Percentiles rank a stretch among this genome's conserved stretches.
phyloP scores from a whole-genome alignment of 2,797 vertebrate species.

The Poecilia gillii region DNA sequence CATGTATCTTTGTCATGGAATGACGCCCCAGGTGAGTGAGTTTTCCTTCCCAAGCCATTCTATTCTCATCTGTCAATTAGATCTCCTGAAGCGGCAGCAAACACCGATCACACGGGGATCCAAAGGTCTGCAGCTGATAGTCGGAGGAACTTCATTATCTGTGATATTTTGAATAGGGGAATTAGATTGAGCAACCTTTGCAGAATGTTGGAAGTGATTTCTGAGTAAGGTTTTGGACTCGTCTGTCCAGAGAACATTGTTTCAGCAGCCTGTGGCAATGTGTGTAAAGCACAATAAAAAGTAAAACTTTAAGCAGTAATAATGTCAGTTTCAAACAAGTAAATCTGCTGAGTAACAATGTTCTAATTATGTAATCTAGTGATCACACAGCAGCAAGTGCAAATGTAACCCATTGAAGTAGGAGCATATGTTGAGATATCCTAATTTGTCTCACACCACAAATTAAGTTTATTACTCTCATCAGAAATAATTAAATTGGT shows the following conservation, averaged over 20 bases:
- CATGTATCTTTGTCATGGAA: slow-evolving; percentile 94
- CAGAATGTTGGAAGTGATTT: slow-evolving; percentile 2
- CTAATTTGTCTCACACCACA: background rate
- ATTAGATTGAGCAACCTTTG: slow-evolving; percentile 6
- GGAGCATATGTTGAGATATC: background rate
- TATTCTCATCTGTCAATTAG: background rate
- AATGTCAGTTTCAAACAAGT: background rate
- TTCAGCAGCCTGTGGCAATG: too few species aligned
- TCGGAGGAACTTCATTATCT: slow-evolving; percentile 7
- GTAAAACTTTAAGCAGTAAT: background rate
- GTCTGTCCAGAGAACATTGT: background rate
- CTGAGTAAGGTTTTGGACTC: background rate
- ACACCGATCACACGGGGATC: background rate
- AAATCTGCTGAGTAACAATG: background rate
- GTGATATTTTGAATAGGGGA: slow-evolving; percentile 31
- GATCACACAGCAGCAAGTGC: background rate
- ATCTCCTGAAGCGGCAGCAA: background rate
- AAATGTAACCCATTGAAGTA: background rate
- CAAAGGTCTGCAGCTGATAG: slow-evolving; percentile 2
- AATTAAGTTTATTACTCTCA: background rate
- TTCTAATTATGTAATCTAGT: background rate
- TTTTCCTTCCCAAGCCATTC: background rate
- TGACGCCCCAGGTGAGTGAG: slow-evolving; percentile 93
- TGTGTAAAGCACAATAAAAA: background rate
- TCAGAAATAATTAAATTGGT: background rate